phyloP scores from a whole-genome alignment of 2,113 vertebrate species.

The Narcine bancroftii region DNA sequence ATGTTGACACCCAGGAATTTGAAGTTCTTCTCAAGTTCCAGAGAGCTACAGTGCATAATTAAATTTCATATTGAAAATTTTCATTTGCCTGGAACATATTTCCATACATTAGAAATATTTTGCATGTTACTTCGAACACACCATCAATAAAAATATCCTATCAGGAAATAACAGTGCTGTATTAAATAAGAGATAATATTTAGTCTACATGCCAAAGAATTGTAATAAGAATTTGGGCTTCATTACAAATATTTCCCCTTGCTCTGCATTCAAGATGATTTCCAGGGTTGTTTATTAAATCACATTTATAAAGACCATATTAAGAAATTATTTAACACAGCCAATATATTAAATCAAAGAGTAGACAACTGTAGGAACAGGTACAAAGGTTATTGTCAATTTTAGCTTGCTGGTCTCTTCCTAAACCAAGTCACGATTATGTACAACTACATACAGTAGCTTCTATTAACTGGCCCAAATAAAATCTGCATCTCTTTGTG shows the following conservation, averaged over 20 bases:
- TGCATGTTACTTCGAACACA: not conserved
- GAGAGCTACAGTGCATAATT: not conserved
- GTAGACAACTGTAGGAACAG: not conserved
- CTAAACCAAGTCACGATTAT: not conserved
- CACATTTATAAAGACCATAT: not conserved
- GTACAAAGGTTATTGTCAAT: not conserved
- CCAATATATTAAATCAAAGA: not conserved
- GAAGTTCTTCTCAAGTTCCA: too few species aligned
- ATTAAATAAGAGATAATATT: not conserved
- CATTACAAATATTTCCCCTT: not conserved
- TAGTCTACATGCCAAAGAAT: not conserved
- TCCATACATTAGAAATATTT: not conserved
- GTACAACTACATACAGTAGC: not conserved
- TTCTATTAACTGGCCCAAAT: not conserved
- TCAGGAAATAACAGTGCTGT: conserved; percentile 3
- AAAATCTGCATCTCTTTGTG: not conserved
- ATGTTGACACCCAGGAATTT: too few species aligned
- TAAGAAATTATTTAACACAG: not conserved
- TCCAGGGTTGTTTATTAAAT: not conserved
- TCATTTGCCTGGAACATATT: conserved; percentile 15
- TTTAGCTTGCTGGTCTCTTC: not conserved
- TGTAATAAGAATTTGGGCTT: not conserved
- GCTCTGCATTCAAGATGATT: not conserved
- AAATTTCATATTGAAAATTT: conserved; percentile 17
- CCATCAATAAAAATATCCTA: not conserved